These are phyloP conservation scores for Hedya salicella DNA, from an alignment of 2,888 invertebrate species.

Conservation along the genomic window DNA sequence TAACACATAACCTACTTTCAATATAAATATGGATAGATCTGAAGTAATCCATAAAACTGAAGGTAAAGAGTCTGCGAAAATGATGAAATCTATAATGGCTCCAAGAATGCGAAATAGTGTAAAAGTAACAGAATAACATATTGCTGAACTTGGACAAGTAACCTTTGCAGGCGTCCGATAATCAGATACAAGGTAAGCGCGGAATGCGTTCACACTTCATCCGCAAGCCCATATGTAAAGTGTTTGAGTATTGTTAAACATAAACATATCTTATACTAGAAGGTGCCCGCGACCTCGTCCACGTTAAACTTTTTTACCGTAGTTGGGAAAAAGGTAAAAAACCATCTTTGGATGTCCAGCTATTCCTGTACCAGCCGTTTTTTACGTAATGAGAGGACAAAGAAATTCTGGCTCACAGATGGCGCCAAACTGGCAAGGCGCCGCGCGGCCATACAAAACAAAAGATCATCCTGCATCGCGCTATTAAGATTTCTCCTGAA, in stretches of 20 bases:
- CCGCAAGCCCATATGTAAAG: constrained; percentile 24
- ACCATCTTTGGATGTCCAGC: no score
- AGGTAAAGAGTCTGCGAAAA: constrained; percentile 1
- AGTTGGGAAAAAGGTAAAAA: no score
- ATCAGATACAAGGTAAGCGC: constrained; percentile 50
- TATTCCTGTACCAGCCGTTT: no score
- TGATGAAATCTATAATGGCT: constrained; percentile 19
- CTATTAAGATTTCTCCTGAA: no score
- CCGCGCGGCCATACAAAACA: no score
- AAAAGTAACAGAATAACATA: constrained; percentile 28
- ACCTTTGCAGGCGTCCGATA: constrained; percentile 55
- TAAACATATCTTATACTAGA: no score
- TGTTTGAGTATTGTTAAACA: constrained; percentile 10
- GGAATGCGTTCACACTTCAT: constrained; percentile 44
- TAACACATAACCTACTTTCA: not conserved
- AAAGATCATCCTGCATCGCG: no score
- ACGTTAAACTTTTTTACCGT: no score
- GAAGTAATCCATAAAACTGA: not conserved
- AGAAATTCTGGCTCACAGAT: no score
- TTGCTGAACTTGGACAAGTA: constrained; percentile 47
- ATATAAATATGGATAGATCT: not conserved
- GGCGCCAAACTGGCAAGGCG: no score
- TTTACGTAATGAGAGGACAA: no score
- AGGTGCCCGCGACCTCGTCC: no score
- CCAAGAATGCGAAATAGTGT: constrained; percentile 17